Percentiles rank a stretch among this genome's conserved stretches.
Conservation (phyloP, 2,113 vertebrate species). For the Chaetodon auriga region DNA sequence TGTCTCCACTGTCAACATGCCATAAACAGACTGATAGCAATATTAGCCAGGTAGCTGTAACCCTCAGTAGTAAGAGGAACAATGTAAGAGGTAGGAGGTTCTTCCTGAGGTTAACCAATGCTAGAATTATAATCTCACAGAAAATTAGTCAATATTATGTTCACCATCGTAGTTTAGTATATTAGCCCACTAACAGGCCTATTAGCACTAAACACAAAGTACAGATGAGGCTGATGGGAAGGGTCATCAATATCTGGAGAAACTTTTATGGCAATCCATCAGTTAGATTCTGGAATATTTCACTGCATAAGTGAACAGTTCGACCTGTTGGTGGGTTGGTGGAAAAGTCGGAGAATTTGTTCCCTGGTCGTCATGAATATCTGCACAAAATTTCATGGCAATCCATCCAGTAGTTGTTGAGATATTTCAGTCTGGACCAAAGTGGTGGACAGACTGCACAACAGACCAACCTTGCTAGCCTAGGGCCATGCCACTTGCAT, state of each 20-base stretch:
- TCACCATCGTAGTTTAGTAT: not conserved
- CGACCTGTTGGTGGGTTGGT: not conserved
- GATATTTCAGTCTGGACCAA: slow-evolving; percentile 10
- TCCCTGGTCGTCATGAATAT: not conserved
- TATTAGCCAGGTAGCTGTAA: not conserved
- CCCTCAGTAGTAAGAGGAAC: not conserved
- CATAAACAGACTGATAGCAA: not conserved
- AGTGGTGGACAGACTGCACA: not conserved
- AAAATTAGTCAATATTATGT: not conserved
- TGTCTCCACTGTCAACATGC: slow-evolving; percentile 1
- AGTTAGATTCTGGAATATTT: not conserved
- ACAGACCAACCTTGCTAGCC: not conserved
- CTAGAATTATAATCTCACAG: not conserved
- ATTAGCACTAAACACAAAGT: not conserved
- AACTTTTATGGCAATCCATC: not conserved
- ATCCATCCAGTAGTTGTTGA: not conserved
- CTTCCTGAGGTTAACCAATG: not conserved
- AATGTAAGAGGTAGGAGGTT: not conserved
- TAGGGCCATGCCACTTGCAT: not conserved
- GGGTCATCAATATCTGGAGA: not conserved
- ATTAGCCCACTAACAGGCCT: not conserved
- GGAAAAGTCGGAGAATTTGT: not conserved
- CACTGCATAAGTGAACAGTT: not conserved
- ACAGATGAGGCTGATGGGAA: not conserved
- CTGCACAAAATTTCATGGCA: not conserved